Percentiles rank a stretch among this genome's conserved stretches.
Evolutionary conservation across 2,888 invertebrate genomes (phyloP).

Genomic region (Sarcophaga variegata): DNA sequence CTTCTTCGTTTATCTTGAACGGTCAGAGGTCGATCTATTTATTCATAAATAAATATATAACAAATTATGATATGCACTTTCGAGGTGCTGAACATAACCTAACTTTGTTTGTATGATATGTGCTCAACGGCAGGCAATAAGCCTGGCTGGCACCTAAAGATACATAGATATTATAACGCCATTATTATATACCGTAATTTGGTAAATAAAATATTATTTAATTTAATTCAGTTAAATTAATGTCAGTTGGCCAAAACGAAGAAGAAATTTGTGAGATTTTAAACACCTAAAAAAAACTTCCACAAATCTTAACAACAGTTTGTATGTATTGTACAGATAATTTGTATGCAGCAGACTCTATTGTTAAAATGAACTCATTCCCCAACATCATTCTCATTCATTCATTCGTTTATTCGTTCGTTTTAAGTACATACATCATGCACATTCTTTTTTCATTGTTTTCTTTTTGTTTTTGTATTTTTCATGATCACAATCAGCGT

Average conservation of each 20-base stretch:
- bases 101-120: too few relatives aligned
- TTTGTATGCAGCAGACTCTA: background rate
- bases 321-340: too few relatives aligned
- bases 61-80: too few relatives aligned
- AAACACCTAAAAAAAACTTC: too few relatives aligned
- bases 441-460: background rate
- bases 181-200: background rate
- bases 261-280: background rate
- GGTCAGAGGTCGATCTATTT: too few relatives aligned
- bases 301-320: too few relatives aligned
- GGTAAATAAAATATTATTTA: conserved; percentile 5
- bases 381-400: background rate
- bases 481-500: background rate
- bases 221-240: conserved; percentile 19
- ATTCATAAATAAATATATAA: too few relatives aligned
- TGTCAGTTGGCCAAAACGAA: conserved; percentile 26
- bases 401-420: background rate
- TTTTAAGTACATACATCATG: conserved; percentile 8
- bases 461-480: background rate
- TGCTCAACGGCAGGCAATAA: too few relatives aligned
- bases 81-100: too few relatives aligned
- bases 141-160: background rate
- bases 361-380: conserved; percentile 15
- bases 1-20: too few relatives aligned
- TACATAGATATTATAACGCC: background rate